Conservation (phyloP, 2,797 vertebrate genomes). For the Argentina silus region DNA sequence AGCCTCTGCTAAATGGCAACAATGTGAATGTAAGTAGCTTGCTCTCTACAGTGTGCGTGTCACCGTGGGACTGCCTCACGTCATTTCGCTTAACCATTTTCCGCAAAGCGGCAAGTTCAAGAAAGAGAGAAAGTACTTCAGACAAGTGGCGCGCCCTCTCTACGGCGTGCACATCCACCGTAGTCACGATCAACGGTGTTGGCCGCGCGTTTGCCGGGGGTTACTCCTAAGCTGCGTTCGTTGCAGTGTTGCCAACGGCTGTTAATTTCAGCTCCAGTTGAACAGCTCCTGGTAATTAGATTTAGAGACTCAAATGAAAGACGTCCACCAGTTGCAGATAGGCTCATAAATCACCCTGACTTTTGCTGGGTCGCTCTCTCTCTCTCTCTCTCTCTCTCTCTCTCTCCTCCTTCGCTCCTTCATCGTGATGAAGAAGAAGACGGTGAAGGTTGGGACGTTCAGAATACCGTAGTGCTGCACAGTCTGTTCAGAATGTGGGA, state of each 20-base stretch:
- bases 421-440: too few species aligned
- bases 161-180: constrained; percentile 11
- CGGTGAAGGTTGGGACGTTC: background rate
- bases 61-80: too few species aligned
- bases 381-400: background rate
- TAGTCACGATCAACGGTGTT: constrained; percentile 44
- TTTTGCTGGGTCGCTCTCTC: constrained; percentile 14
- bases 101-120: too few species aligned
- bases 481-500: background rate
- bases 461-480: background rate
- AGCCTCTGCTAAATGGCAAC: too few species aligned
- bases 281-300: constrained; percentile 59
- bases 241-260: constrained; percentile 50
- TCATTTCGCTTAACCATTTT: too few species aligned
- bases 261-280: constrained; percentile 64
- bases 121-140: background rate
- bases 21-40: too few species aligned
- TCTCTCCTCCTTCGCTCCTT: too few species aligned
- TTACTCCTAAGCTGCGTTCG: constrained; percentile 1
- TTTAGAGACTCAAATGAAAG: constrained; percentile 50
- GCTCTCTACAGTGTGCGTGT: too few species aligned
- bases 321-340: constrained; percentile 41
- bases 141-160: background rate
- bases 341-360: constrained; percentile 53
- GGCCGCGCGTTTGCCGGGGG: background rate